Percentiles rank a stretch among this genome's conserved stretches.
Conservation (phyloP, 64 coral and sea anemone genomes). For the Stichodactyla mertensii region DNA sequence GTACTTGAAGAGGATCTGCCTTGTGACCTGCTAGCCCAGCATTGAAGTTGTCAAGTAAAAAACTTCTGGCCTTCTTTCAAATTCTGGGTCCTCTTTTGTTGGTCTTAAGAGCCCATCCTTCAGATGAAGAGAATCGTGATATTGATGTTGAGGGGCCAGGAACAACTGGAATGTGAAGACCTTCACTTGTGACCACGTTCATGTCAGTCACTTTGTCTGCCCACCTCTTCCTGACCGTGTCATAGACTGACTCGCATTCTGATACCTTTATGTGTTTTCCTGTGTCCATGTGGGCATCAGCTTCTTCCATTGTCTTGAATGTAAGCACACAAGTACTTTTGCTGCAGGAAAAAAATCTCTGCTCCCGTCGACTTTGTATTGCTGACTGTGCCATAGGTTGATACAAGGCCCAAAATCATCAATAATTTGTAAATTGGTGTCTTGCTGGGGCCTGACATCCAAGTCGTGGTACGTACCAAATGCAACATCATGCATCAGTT, state of each 20-base stretch:
- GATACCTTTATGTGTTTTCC: slow-evolving; percentile 22
- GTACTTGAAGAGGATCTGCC: slow-evolving; percentile 45
- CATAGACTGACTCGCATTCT: slow-evolving; percentile 19
- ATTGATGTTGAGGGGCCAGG: slow-evolving; percentile 22
- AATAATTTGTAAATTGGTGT: too few relatives aligned
- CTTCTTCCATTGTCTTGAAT: slow-evolving; percentile 39
- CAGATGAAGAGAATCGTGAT: slow-evolving; percentile 23
- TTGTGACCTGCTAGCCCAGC: slow-evolving; percentile 34
- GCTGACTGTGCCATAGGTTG: slow-evolving; percentile 10
- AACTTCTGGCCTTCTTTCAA: slow-evolving; percentile 38
- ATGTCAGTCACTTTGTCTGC: slow-evolving; percentile 33
- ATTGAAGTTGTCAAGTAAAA: slow-evolving; percentile 57
- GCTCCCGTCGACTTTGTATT: background rate
- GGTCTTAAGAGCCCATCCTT: slow-evolving; percentile 51
- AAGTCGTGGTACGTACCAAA: too few relatives aligned
- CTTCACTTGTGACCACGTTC: slow-evolving; percentile 27
- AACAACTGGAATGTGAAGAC: slow-evolving; percentile 29
- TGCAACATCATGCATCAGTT: too few relatives aligned
- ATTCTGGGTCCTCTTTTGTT: slow-evolving; percentile 28
- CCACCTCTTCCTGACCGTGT: slow-evolving; percentile 14
- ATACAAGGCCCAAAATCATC: too few relatives aligned
- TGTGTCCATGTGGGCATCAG: slow-evolving; percentile 30
- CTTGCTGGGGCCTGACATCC: too few relatives aligned
- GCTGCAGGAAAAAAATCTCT: slow-evolving; percentile 29
- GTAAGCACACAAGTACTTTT: slow-evolving; percentile 41